Percentiles rank a stretch among this genome's conserved stretches.
These are phyloP conservation scores for Apamea anceps DNA, from an alignment of 2,888 invertebrate species.

Conservation along the genomic window DNA sequence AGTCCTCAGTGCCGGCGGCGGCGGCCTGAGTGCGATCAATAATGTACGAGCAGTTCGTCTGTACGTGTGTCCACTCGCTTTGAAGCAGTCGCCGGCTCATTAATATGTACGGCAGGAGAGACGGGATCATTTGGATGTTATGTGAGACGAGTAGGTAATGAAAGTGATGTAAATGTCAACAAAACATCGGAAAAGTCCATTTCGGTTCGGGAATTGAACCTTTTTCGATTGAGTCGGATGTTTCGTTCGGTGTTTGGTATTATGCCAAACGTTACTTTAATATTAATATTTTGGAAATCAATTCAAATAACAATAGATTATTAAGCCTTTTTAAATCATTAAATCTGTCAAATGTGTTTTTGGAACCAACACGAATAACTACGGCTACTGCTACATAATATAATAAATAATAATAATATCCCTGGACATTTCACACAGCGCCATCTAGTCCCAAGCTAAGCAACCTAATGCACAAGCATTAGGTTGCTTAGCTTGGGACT, in stretches of 20 bases:
- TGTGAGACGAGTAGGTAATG: constrained; percentile 24
- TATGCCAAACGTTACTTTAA: not conserved
- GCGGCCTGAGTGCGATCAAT: constrained; percentile 39
- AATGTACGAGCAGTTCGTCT: constrained; percentile 36
- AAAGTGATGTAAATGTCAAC: constrained; percentile 7
- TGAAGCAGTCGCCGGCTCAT: constrained; percentile 29
- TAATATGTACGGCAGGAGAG: constrained; percentile 42
- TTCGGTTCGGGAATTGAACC: not conserved
- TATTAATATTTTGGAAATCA: no score
- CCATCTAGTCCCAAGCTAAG: no score
- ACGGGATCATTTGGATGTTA: constrained; percentile 16
- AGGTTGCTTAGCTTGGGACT: no score
- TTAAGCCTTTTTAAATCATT: no score
- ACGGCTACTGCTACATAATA: no score
- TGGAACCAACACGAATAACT: no score
- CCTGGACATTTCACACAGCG: no score
- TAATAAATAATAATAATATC: no score
- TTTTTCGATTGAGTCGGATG: not conserved
- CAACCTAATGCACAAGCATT: no score
- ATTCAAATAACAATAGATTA: no score
- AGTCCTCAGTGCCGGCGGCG: constrained; percentile 5
- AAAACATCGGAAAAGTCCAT: not conserved
- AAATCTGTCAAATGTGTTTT: no score
- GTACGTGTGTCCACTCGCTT: constrained; percentile 37
- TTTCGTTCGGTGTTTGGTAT: not conserved